Base-by-base conservation (phyloP, 2,113 vertebrate genomes). In the Microcebus griseorufus region DNA sequence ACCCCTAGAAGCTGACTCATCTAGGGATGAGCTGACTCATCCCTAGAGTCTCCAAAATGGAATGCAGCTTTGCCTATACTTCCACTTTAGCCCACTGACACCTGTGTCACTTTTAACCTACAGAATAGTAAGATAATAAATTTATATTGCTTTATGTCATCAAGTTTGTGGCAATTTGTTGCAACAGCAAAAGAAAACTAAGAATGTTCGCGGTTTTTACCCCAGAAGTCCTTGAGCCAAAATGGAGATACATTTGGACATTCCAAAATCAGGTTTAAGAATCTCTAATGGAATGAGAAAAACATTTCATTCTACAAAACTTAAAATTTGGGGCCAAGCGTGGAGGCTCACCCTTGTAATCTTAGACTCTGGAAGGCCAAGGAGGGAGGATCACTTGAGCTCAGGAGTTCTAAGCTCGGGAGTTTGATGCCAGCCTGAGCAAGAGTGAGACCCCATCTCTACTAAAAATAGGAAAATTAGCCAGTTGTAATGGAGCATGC, bases 221-320 rank as follows among this genome's bases (percentile, higher is more conserved):
- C 48, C 5, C 23, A 53, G 29, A 62, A 62, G 75, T 39, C 20
- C 14, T 75, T 76, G 22, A 87, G 42, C 18, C 51, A 86, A 89
- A 94, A 84, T 75, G 42, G 48, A 95, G 9, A 95, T 29, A 82
- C 32, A 11, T 3, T 72, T 32, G 22, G 45, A 45, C 14, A 48
- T 4, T 60, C 48, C 76, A 88, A 94, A 96, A 75, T 94, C 51
- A 89, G 48, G 34, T 55, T 95, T 91, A 90, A 95, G 51, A 65
- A 78, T 81, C n/a, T 55, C 69, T 83, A 83, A 92, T 23, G 9
- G 29, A 95, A 84, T 80, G 12, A 16, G 7, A 14, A 93, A 67
- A 97, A 67, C 29, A 88, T 53, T 91, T 80, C 91, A 76, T 32
- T 72, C 27, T 83, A 76, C 7, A 96, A 81, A 92, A 72, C 62